Evolutionary conservation across 2,113 vertebrate species (phyloP).

Genomic region (Pituophis catenifer): DNA sequence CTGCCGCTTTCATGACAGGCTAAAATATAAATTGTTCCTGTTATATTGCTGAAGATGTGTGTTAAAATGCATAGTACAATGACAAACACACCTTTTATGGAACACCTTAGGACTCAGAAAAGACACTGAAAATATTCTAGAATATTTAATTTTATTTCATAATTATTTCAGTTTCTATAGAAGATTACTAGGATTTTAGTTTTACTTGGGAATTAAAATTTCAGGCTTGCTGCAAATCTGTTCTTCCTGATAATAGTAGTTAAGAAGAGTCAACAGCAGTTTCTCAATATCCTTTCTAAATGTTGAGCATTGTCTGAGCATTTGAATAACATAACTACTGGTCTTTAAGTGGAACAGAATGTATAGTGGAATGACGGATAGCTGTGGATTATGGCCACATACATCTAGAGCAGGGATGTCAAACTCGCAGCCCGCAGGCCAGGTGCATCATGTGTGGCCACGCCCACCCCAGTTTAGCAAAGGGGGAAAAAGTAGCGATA

Average conservation of each 20-base stretch:
- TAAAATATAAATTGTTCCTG: slow-evolving; percentile 57
- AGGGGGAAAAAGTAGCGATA: too few species aligned
- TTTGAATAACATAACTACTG: slow-evolving; percentile 5
- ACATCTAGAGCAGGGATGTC: too few species aligned
- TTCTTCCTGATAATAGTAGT: slow-evolving; percentile 6
- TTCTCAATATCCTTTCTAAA: background rate
- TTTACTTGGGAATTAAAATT: slow-evolving; percentile 11
- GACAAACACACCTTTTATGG: slow-evolving; percentile 24
- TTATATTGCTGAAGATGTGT: slow-evolving; percentile 34
- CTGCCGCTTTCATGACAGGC: slow-evolving; percentile 50
- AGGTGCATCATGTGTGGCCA: too few species aligned
- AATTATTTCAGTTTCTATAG: slow-evolving; percentile 14
- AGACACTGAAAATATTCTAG: background rate
- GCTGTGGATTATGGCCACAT: background rate
- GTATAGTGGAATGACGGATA: slow-evolving; percentile 1
- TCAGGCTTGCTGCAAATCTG: slow-evolving; percentile 11
- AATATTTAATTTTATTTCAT: background rate
- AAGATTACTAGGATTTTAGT: slow-evolving; percentile 25
- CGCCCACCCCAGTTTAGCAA: too few species aligned
- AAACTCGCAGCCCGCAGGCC: too few species aligned
- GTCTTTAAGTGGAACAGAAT: slow-evolving; percentile 22
- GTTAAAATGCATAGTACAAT: slow-evolving; percentile 20
- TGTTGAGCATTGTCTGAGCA: slow-evolving; percentile 3
- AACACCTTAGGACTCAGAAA: slow-evolving; percentile 2
- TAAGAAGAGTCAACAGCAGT: background rate